Evolutionary conservation across 2,797 vertebrate species (phyloP), one percentile per base, ranked within the genome.

Genomic region (Hippocampus kuda): DNA sequence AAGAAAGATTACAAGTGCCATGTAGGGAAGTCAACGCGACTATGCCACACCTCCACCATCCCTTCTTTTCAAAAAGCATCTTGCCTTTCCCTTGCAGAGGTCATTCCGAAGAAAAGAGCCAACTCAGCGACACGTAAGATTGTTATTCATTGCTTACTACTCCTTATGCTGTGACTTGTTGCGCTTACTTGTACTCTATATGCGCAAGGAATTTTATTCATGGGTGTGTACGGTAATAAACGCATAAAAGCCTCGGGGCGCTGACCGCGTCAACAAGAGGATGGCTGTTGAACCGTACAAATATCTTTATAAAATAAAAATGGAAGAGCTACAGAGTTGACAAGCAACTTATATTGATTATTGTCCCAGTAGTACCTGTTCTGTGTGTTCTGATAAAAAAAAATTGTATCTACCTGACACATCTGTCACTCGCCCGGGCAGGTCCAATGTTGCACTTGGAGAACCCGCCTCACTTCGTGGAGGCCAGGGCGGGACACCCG

Each of bases 31-130:
- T n/a, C 20, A 38, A 42, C 3, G 18, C 16, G 15, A 38, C 6
- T 57, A 49, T 68, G 75, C 74, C 85, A 81, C 84, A 49, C 84
- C 83, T 81, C 70, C 46, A 0, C 11, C n/a, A 59, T 67, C 13
- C 22, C 41, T 24, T 10, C 4, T 20, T 27, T 15, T 53, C 79
- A 86, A 72, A 67, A 77, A 60, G 34, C 30, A 34, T 60, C 79
- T 81, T 88, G 77, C 72, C 34, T 41, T 57, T 46, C 85, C 66
- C 77, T 65, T 70, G 68, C 87, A 92, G 91, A 86, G 72, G 82
- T 88, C 75, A 59, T 79, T 68, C 89, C 86, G 68, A 92, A 91
- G 85, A 91, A 87, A 74, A 88, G 87, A 82, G 79, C 83, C 67
- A 87, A 81, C 77, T 90, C 90, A 0, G 79, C 70, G 0, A 81